Evolutionary conservation across 2,888 invertebrate genomes (phyloP).

Genomic region (Blomia tropicalis): DNA sequence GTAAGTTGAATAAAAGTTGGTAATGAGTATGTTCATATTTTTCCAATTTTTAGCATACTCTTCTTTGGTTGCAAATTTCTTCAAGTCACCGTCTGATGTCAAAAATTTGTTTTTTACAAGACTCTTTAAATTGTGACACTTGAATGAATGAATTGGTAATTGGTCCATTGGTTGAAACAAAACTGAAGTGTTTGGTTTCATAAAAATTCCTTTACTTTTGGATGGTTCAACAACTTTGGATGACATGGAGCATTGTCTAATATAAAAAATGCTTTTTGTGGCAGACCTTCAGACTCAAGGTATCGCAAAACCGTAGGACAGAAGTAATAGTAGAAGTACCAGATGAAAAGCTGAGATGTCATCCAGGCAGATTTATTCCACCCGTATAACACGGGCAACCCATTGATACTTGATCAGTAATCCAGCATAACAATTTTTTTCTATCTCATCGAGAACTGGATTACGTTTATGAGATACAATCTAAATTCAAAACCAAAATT

Average conservation of each 20-base stretch:
- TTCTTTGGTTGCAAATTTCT: not conserved
- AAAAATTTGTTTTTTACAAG: not conserved
- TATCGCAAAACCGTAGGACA: not conserved
- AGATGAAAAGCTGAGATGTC: not conserved
- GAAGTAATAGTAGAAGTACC: not conserved
- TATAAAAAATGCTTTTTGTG: not conserved
- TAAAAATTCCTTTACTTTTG: not conserved
- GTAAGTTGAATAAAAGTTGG: too few species aligned
- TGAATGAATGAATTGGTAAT: not conserved
- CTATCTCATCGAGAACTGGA: not conserved
- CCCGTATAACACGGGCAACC: not conserved
- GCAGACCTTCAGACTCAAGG: not conserved
- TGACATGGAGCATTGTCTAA: slow-evolving; percentile 4
- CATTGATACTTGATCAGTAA: not conserved
- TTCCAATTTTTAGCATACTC: not conserved
- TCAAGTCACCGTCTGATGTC: not conserved
- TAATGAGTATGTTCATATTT: not conserved
- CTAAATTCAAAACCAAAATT: not conserved
- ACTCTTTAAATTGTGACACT: not conserved
- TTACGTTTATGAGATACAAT: not conserved
- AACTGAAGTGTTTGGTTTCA: slow-evolving; percentile 11
- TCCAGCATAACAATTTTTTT: not conserved
- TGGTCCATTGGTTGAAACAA: slow-evolving; percentile 14
- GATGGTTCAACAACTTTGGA: not conserved
- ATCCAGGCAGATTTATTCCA: slow-evolving; percentile 6